These are phyloP conservation scores for Drusus annulatus DNA, from an alignment of 1,140 invertebrate genomes.

Conservation along the genomic window DNA sequence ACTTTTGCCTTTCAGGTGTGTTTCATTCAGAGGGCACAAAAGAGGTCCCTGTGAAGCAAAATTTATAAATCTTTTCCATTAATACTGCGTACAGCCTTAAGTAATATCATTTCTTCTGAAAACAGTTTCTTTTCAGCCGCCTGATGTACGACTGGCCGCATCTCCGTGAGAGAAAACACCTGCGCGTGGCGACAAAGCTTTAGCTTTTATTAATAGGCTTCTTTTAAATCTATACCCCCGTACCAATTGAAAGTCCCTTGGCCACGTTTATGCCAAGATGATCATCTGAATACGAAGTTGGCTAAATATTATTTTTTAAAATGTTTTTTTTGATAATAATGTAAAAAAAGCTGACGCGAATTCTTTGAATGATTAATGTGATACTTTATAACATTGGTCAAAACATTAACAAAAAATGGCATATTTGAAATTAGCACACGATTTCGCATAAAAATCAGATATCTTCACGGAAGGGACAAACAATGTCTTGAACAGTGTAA, in stretches of 20 bases:
- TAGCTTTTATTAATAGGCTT: slow-evolving; percentile 36
- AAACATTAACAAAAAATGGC: no score
- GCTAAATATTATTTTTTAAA: no score
- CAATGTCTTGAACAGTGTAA: no score
- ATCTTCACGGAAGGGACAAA: no score
- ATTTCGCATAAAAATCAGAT: no score
- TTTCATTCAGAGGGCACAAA: slow-evolving; percentile 33
- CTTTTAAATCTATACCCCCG: slow-evolving; percentile 17
- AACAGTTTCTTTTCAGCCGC: slow-evolving; percentile 28
- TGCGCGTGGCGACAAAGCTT: slow-evolving; percentile 30
- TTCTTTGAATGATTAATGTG: no score
- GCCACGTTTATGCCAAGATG: not conserved
- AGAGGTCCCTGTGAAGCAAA: not conserved
- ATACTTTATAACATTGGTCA: no score
- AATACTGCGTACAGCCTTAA: slow-evolving; percentile 21
- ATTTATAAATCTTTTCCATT: slow-evolving; percentile 34
- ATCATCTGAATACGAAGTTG: not conserved
- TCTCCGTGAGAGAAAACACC: slow-evolving; percentile 27
- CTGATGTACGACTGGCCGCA: slow-evolving; percentile 31
- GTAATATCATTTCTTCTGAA: slow-evolving; percentile 34
- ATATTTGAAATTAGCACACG: no score
- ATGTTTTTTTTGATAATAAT: no score
- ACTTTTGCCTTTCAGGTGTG: slow-evolving; percentile 19
- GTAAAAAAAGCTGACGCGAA: no score
- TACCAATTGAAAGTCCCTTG: not conserved